These are phyloP conservation scores for Axea sp. DNA, from an alignment of 2,888 invertebrate genomes.

Conservation along the genomic window DNA sequence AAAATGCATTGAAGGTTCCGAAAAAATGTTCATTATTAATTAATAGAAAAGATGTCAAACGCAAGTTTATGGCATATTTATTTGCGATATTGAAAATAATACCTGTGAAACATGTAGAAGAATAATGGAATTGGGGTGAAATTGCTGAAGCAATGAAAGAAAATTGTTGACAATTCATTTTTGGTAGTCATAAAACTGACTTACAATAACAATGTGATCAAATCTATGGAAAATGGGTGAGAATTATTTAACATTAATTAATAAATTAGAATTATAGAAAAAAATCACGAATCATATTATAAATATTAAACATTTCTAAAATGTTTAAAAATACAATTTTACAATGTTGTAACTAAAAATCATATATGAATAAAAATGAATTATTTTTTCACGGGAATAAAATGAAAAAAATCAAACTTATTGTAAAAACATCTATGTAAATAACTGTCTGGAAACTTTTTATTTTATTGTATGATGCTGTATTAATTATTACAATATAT, in stretches of 20 bases:
- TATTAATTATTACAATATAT: no score
- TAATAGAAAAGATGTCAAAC: slow-evolving; percentile 78
- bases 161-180: slow-evolving; percentile 75
- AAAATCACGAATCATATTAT: no score
- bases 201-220: slow-evolving; percentile 78
- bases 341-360: no score
- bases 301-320: no score
- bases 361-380: no score
- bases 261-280: no score
- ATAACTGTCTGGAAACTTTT: no score
- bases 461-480: no score
- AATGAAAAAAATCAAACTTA: no score
- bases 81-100: slow-evolving; percentile 81
- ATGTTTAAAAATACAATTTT: no score
- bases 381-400: no score
- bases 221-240: slow-evolving; percentile 68
- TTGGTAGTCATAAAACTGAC: slow-evolving; percentile 79
- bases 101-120: slow-evolving; percentile 70
- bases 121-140: slow-evolving; percentile 77
- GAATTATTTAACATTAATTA: not conserved
- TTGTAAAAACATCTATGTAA: no score
- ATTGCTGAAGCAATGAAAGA: slow-evolving; percentile 76
- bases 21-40: slow-evolving; percentile 13
- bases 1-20: slow-evolving; percentile 5
- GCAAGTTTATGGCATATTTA: slow-evolving; percentile 82